Evolutionary conservation across 2,888 invertebrate genomes (phyloP).

Genomic region (Diadegma fenestrale): DNA sequence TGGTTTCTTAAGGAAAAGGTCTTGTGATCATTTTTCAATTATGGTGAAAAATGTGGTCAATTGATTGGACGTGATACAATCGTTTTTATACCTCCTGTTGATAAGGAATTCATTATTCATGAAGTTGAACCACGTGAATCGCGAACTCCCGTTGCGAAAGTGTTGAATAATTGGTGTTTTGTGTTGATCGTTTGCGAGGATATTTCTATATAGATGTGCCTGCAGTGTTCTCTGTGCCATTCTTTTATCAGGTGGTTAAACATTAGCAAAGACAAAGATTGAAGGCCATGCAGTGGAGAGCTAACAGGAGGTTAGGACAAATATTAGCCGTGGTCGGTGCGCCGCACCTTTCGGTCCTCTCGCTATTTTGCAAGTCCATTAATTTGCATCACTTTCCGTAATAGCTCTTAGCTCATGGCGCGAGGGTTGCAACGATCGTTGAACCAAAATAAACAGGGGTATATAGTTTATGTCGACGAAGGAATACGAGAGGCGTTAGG

Average conservation of each 20-base stretch:
- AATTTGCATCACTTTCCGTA: slow-evolving; percentile 67
- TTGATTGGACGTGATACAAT: neutral
- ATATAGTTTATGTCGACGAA: slow-evolving; percentile 25
- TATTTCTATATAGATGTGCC: slow-evolving; percentile 2
- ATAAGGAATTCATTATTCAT: neutral
- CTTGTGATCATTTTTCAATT: neutral
- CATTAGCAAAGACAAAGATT: slow-evolving; percentile 24
- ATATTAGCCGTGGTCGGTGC: slow-evolving; percentile 58
- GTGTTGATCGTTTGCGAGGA: neutral
- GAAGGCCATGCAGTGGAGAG: slow-evolving; percentile 39
- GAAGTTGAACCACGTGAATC: neutral
- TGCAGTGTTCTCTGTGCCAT: slow-evolving; percentile 20
- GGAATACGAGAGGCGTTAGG: slow-evolving; percentile 24
- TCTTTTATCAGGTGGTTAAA: slow-evolving; percentile 49
- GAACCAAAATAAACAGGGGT: slow-evolving; percentile 61
- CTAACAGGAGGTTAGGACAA: slow-evolving; percentile 54
- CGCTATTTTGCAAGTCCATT: slow-evolving; percentile 68
- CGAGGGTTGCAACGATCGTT: slow-evolving; percentile 43
- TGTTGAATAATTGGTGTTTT: slow-evolving; percentile 1
- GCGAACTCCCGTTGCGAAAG: neutral
- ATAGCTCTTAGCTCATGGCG: slow-evolving; percentile 55
- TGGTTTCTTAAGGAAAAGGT: neutral
- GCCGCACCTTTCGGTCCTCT: slow-evolving; percentile 40
- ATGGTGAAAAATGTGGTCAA: neutral
- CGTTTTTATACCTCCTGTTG: neutral